Conservation (phyloP, 2,888 invertebrate genomes). For the Leistus spinibarbis region DNA sequence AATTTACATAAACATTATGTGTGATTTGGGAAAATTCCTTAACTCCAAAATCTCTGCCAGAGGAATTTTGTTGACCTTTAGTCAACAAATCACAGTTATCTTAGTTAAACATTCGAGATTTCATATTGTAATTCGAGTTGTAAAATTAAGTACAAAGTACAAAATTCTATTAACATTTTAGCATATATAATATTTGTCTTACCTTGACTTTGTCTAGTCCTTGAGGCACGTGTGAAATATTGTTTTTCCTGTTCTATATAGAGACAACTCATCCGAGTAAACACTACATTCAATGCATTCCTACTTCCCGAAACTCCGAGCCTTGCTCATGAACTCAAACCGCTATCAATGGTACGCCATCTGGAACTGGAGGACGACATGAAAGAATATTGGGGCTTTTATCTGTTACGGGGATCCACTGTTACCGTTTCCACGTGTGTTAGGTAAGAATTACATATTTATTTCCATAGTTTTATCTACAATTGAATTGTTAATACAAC, state of each 20-base stretch:
- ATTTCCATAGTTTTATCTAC: too few relatives aligned
- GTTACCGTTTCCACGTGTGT: constrained; percentile 79
- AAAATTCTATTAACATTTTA: neutral
- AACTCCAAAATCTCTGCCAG: neutral
- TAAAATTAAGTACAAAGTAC: neutral
- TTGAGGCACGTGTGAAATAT: constrained; percentile 20
- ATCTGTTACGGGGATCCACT: constrained; percentile 73
- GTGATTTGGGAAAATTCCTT: neutral
- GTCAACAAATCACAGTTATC: neutral
- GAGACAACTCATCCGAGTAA: constrained; percentile 72
- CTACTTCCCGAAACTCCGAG: constrained; percentile 68
- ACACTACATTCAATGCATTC: constrained; percentile 78
- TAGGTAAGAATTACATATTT: constrained; percentile 59
- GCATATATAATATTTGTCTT: too few relatives aligned
- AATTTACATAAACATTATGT: neutral
- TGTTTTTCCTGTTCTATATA: constrained; percentile 50
- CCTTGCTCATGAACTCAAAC: constrained; percentile 63
- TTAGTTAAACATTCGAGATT: neutral
- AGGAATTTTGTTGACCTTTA: neutral
- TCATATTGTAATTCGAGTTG: neutral
- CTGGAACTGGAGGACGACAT: constrained; percentile 76
- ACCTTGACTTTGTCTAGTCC: constrained; percentile 6
- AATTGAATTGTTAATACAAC: too few relatives aligned
- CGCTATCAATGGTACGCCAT: constrained; percentile 72
- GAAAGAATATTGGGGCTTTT: constrained; percentile 86